Conservation (phyloP, 1,140 invertebrate genomes). For the Aphaenogaster floridana region DNA sequence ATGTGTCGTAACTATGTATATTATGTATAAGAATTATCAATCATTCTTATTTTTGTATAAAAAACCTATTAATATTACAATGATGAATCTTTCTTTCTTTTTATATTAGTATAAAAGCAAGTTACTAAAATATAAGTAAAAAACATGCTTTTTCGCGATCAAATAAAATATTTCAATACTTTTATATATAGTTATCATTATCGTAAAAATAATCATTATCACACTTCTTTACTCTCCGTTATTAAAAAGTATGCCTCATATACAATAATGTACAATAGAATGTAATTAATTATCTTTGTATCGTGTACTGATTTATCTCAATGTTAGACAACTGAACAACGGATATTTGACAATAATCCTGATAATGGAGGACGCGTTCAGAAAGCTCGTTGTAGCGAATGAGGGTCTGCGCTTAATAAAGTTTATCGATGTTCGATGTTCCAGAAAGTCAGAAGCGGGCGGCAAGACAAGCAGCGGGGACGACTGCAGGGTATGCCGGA, state of each 20-base stretch:
- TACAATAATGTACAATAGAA: background rate
- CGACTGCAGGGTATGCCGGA: conserved; percentile 94
- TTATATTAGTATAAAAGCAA: background rate
- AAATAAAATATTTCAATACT: conserved; percentile 9
- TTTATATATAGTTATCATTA: background rate
- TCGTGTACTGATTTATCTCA: background rate
- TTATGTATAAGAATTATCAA: background rate
- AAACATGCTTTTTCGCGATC: background rate
- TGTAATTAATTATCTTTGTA: conserved; percentile 5
- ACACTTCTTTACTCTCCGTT: background rate
- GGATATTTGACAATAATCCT: conserved; percentile 3
- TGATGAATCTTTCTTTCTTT: background rate
- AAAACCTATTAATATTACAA: background rate
- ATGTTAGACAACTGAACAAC: background rate
- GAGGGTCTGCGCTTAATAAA: background rate
- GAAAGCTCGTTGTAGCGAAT: background rate
- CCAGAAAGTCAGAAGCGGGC: conserved; percentile 88
- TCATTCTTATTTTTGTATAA: conserved; percentile 5
- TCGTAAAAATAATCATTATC: background rate
- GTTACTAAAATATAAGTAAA: background rate
- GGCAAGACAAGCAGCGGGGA: conserved; percentile 91
- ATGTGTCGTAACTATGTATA: too few relatives aligned
- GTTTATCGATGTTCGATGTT: conserved; percentile 56
- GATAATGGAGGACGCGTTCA: background rate
- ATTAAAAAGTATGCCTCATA: background rate